Evolutionary conservation across 2,113 vertebrate species (phyloP), one percentile per base, ranked within the genome.

Genomic region (Chionis minor): DNA sequence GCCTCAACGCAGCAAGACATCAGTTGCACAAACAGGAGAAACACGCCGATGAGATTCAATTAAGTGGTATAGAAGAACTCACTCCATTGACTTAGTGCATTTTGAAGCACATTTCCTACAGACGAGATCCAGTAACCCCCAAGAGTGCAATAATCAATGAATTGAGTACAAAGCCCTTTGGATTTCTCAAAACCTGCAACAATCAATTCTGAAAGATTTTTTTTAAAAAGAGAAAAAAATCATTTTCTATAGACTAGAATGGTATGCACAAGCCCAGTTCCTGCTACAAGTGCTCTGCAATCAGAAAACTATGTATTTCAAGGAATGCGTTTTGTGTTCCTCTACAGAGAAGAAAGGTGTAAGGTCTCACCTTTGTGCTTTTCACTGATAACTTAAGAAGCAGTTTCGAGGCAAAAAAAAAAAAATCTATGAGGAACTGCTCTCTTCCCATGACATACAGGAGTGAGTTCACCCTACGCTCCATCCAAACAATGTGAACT

Each of bases 361-460:
- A 61, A 61, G 30, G 67, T 62, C 32, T 67, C 51, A 38, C 16
- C 38, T 83, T 38, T 58, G 20, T 67, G 42, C 80, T 86, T 18
- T 21, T 70, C 51, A 47, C 42, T 61, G 51, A 28, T 67, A 78
- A 91, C 28, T 32, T 49, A 45, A 92, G 49, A 40, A 83, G 32
- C 17, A 14, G 11, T 65, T 77, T 73, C 28, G 77, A 66, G 69
- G 28, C 40, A 8, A 21, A 54, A 18, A 8, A 21, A 54, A 18
- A n/a, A 45, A 40, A 0, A 1, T 8, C 33, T 26, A 0, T 18
- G 9, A 55, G n/a, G 21, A 85, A 28, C 21, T 66, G n/a, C 15
- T 24, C 7, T 81, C 19, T 83, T 52, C 35, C 45, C 24, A n/a
- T 14, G 18, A 28, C 20, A n/a, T 13, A 82, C 9, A 81, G 65